These are phyloP conservation scores for Nibea coibor DNA, from an alignment of 2,113 vertebrate genomes.

Conservation along the genomic window DNA sequence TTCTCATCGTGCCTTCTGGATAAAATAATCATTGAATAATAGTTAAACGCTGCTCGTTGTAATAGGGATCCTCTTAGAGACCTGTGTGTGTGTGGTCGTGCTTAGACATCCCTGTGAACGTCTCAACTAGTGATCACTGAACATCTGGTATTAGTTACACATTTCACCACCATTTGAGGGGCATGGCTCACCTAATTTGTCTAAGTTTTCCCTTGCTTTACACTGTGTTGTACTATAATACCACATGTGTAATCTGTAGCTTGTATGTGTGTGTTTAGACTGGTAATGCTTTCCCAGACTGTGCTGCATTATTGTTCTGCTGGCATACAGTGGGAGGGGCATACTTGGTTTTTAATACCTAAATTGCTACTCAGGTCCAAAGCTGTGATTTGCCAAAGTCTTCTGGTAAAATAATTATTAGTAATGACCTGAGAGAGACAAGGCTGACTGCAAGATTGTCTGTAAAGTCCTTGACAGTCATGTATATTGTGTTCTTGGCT, in stretches of 20 bases:
- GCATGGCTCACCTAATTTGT: slow-evolving; percentile 73
- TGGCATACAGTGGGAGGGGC: slow-evolving; percentile 36
- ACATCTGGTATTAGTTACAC: slow-evolving; percentile 56
- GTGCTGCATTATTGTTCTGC: slow-evolving; percentile 36
- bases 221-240: slow-evolving; percentile 23
- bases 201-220: slow-evolving; percentile 9
- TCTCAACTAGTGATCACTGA: slow-evolving; percentile 33
- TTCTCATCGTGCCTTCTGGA: neutral
- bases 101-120: neutral
- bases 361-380: slow-evolving; percentile 33
- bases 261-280: slow-evolving; percentile 28
- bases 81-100: neutral
- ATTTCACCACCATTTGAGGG: slow-evolving; percentile 71
- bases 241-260: slow-evolving; percentile 25
- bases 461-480: slow-evolving; percentile 19
- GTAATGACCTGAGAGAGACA: neutral
- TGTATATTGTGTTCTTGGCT: slow-evolving; percentile 14
- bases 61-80: neutral
- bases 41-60: neutral
- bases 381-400: slow-evolving; percentile 28
- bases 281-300: slow-evolving; percentile 12
- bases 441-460: slow-evolving; percentile 13
- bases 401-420: neutral
- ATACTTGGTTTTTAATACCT: neutral
- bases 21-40: neutral